Evolutionary conservation across 1,140 invertebrate genomes (phyloP), one percentile per base, ranked within the genome.

Genomic region (Lethrus apterus): DNA sequence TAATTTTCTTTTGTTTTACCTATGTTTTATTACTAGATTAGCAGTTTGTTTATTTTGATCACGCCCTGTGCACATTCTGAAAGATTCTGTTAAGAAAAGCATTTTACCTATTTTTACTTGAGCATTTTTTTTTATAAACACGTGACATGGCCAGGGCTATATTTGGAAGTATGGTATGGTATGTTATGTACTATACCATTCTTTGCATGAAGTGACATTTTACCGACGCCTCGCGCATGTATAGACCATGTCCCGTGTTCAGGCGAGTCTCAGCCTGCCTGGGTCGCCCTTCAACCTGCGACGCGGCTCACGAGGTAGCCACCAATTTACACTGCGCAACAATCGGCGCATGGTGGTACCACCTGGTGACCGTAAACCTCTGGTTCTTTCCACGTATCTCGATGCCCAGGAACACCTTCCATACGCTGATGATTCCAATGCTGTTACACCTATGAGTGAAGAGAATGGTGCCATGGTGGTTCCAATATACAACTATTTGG

Each of bases 371-470:
- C 80, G 89, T 48, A 95, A 95, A 66, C 93, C 93, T 2, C 74
- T 97, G 46, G 92, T 97, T 31, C 73, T 94, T 40, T 93, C 90
- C 56, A 93, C 89, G 40, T 94, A 93, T 73, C 75, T 95, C 62
- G 93, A 97, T 67, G 92, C 91, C 44, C 87, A 95, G 68, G 91
- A 94, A 72, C 90, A 96, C 69, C 78, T 98, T 59, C 94, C 94
- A 10, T 98, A 93, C 68, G 93, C 93, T 18, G 94, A 98, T 67
- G 93, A 97, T 68, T 96, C 92, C 33, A 93, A 93, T 62, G 94
- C 93, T 36, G 93, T 96, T 2, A 98, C 93, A 32, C 94, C 94
- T 9, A 94, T 95, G 87, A 95, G 91, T 40, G 94, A 97, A 73
- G 93, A 97, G 68, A 94, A 93, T 67, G 90, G 91, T 55, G 89